Conservation (phyloP, 2,113 vertebrate genomes). For the Peromyscus californicus region DNA sequence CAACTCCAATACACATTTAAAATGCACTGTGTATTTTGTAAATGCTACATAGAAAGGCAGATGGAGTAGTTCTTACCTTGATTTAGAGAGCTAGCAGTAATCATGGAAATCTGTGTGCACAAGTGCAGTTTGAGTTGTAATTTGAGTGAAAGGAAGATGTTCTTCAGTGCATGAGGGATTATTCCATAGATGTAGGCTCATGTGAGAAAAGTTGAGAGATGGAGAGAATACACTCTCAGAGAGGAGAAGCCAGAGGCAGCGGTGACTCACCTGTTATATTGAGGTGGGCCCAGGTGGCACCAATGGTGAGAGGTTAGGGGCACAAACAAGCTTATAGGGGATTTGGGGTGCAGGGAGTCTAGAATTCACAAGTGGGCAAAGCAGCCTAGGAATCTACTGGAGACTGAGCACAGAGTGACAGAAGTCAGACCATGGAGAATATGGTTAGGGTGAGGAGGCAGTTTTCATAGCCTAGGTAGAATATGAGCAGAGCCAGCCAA, state of each 20-base stretch:
- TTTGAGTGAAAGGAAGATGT: constrained; percentile 44
- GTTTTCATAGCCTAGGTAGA: background rate
- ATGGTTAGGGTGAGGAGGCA: background rate
- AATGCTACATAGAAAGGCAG: background rate
- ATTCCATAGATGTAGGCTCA: background rate
- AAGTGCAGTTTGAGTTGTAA: constrained; percentile 35
- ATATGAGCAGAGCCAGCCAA: background rate
- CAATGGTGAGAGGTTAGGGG: background rate
- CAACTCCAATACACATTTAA: constrained; percentile 29
- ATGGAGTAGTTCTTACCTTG: constrained; percentile 36
- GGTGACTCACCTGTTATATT: background rate
- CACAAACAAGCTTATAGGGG: constrained; percentile 8
- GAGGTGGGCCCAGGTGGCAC: background rate
- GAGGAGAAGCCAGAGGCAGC: background rate
- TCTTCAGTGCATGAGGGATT: constrained; percentile 3
- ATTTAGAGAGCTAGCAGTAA: constrained; percentile 40
- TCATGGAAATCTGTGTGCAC: constrained; percentile 46
- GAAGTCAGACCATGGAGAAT: background rate
- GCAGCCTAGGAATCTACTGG: background rate
- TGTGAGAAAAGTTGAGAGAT: background rate
- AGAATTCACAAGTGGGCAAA: constrained; percentile 36
- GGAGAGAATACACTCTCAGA: background rate
- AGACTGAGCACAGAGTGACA: background rate
- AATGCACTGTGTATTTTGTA: background rate
- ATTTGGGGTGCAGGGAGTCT: background rate